Evolutionary conservation across 2,888 invertebrate genomes (phyloP).

Genomic region (Epistrophe eligans): DNA sequence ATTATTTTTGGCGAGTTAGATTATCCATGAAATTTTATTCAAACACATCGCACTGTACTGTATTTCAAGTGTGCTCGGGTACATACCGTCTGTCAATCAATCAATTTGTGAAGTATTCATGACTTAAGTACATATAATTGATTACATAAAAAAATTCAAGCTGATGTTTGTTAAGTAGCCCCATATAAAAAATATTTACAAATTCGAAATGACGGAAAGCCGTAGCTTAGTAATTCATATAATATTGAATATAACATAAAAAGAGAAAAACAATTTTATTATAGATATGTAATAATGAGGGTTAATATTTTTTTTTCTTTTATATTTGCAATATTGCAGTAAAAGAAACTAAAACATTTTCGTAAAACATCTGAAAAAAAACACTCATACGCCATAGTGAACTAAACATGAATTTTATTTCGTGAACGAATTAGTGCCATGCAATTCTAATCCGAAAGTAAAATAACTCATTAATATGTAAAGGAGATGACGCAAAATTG

Average conservation of each 20-base stretch:
- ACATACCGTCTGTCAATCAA: not conserved
- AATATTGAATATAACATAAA: not conserved
- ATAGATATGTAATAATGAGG: no score
- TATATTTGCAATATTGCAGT: no score
- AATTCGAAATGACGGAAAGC: not conserved
- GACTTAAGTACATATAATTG: not conserved
- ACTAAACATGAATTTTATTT: no score
- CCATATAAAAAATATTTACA: not conserved
- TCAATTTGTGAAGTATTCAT: slow-evolving; percentile 6
- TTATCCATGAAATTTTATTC: not conserved
- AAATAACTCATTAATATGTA: no score
- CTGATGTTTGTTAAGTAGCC: not conserved
- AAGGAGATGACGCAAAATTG: no score
- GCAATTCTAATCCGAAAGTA: no score
- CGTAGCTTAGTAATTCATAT: not conserved
- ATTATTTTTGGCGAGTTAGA: slow-evolving; percentile 1
- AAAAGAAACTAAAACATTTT: no score
- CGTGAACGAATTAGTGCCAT: no score
- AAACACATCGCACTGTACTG: not conserved
- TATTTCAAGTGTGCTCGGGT: not conserved
- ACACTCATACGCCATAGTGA: not conserved
- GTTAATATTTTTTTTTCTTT: no score
- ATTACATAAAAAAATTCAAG: not conserved
- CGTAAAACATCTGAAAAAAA: not conserved
- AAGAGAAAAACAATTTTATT: no score